These are phyloP conservation scores for Rhinophrynus dorsalis DNA, from an alignment of 2,797 vertebrate genomes.

Conservation along the genomic window DNA sequence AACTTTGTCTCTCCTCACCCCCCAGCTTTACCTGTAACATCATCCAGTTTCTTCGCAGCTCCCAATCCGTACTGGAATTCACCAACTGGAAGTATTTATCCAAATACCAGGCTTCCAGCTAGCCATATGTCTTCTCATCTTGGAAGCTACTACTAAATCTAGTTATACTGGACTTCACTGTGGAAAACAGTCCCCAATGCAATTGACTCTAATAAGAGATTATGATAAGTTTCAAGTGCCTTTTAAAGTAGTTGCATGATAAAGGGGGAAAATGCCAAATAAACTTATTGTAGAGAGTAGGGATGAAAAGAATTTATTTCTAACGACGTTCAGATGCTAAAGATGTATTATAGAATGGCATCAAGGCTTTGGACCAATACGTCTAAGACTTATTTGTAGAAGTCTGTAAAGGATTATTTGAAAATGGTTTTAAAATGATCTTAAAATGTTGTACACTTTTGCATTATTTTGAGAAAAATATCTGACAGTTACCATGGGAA, in stretches of 20 bases:
- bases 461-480: background rate
- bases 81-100: conserved; percentile 80
- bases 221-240: conserved; percentile 63
- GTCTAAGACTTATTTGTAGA: conserved; percentile 56
- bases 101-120: conserved; percentile 78
- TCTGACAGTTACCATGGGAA: background rate
- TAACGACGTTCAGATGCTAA: conserved; percentile 60
- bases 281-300: conserved; percentile 56
- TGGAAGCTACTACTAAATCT: conserved; percentile 82
- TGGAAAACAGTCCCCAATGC: conserved; percentile 44
- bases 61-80: conserved; percentile 87
- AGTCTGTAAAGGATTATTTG: conserved; percentile 52
- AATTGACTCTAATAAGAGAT: conserved; percentile 57
- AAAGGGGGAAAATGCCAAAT: conserved; percentile 52
- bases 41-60: conserved; percentile 80
- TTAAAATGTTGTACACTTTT: background rate
- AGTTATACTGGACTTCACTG: conserved; percentile 50
- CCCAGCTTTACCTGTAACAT: conserved; percentile 77
- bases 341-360: conserved; percentile 55
- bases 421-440: conserved; percentile 10
- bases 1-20: conserved; percentile 82
- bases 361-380: conserved; percentile 58
- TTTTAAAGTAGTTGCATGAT: conserved; percentile 36
- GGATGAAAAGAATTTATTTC: conserved; percentile 54
- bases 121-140: conserved; percentile 85